Base-by-base conservation (phyloP, 2,113 vertebrate genomes). In the Sceloporus undulatus region DNA sequence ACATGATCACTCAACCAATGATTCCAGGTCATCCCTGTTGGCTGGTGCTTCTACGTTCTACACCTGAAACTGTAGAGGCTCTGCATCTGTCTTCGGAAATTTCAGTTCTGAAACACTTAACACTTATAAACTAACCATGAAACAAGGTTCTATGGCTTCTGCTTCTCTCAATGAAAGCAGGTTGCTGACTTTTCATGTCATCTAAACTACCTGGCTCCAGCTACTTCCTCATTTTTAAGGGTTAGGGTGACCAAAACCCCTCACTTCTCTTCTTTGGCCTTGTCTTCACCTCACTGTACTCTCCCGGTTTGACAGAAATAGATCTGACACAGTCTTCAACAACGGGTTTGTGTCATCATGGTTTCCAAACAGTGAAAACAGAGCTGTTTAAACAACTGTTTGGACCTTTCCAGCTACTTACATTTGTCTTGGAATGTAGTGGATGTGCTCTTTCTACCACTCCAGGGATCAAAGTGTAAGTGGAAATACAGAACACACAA, bases 401-500 rank as follows among this genome's bases (percentile, higher is more conserved):
- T 90, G 79, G 52, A 86, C 14, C 23, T 54, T 13, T 79, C 18
- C 9, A 14, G 62, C 14, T 42, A 38, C 65, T 90, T 74, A 52
- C 79, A 73, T 84, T 87, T 62, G 66, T 79, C 25, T 83, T 79
- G 54, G 75, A 56, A 52, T 74, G 66, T 73, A 48, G 79, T 25
- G 23, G 65, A 71, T n/a, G 59, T 82, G 27, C 73, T 65, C 71
- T 76, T 79, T 62, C 70, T 48, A 80, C 21, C 65, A 27, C 52
- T 76, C 21, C 9, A 38, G 16, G 65, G 29, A 83, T 87, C 68
- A 66, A 54, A 80, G 74, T 34, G 23, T 78, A 21, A 83, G 40
- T 38, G 54, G 68, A 74, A 84, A 87, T 59, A 29, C 40, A 87
- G 74, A 90, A 84, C 42, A 25, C 56, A 66, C 59, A 34, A 86